These are phyloP conservation scores for Psilopsiagon aurifrons DNA, from an alignment of 2,113 vertebrate genomes.

Conservation along the genomic window DNA sequence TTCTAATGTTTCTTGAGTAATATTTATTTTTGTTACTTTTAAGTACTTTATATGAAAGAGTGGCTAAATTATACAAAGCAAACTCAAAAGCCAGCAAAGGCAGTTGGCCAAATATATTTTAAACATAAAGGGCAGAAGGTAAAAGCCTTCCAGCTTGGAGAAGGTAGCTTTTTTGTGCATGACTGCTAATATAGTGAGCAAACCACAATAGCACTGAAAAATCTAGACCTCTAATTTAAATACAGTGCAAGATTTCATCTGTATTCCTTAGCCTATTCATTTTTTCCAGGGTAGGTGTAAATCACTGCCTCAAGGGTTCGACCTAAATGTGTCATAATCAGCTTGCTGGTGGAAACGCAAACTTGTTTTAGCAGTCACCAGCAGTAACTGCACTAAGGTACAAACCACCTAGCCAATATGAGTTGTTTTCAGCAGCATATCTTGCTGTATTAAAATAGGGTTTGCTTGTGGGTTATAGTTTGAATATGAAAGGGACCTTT, in stretches of 20 bases:
- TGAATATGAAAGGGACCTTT: not conserved
- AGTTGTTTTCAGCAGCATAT: not conserved
- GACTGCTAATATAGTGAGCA: not conserved
- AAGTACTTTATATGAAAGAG: not conserved
- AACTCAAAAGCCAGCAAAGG: not conserved
- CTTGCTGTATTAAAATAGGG: not conserved
- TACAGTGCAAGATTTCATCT: not conserved
- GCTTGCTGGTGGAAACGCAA: not conserved
- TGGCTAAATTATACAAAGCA: not conserved
- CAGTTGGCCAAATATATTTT: not conserved
- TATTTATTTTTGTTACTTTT: not conserved
- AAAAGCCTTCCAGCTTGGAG: not conserved
- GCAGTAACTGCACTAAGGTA: accelerated
- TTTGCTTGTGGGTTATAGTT: not conserved
- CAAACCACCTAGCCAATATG: not conserved
- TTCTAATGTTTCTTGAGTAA: not conserved
- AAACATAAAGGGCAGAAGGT: not conserved
- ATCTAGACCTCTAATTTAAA: not conserved
- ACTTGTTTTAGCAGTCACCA: not conserved
- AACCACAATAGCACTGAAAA: not conserved
- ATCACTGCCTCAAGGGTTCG: not conserved
- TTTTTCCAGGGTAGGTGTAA: not conserved
- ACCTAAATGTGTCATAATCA: not conserved
- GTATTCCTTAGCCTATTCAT: not conserved
- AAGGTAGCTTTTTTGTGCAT: not conserved